Base-by-base conservation (phyloP, 2,113 vertebrate species). In the Xenopus borealis region DNA sequence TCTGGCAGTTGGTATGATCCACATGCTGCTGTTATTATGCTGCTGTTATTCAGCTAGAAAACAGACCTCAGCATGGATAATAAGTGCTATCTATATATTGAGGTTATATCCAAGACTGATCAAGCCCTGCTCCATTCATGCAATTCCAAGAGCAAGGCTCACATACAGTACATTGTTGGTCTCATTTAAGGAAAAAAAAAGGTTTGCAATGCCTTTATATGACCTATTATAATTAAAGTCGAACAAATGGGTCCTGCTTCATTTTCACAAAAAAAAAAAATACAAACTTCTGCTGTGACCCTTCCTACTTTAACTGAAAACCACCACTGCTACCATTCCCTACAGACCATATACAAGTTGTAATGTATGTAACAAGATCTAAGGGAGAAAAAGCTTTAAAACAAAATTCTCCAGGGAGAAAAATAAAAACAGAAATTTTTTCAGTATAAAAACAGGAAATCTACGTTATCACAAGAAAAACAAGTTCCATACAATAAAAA, bases 1-100 rank as follows among this genome's bases (percentile, higher is more conserved):
- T 57, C 69, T 57, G 61, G 73, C 58, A 76, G 62, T 62, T 50
- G 58, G 59, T 76, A 59, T 30, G 73, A 75, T 66, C 63, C 27
- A 69, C 73, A 75, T 77, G 74, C 66, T 77, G 74, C 67, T 77
- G 74, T n/a, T 53, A 75, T 66, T 57, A 75, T 77, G 74, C 66
- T 77, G 74, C 67, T 77, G 74, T n/a, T 53, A 75, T 66, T 57
- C 73, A 77, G 73, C 66, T 57, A 76, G 40, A 63, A 20, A 23
- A 69, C 16, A 66, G 44, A 66, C 63, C 73, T 69, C 73, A 69
- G 74, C 67, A 77, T 70, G 74, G 67, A 77, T 69, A 77, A 70
- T 77, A 77, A 77, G 74, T 77, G 74, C 74, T 70, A 70, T 69
- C 74, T 70, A 70, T 69, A 40, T 40, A 69, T 57, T 69, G 74